phyloP scores from a whole-genome alignment of 2,888 invertebrate genomes.

The Thecocarcelia acutangulata region DNA sequence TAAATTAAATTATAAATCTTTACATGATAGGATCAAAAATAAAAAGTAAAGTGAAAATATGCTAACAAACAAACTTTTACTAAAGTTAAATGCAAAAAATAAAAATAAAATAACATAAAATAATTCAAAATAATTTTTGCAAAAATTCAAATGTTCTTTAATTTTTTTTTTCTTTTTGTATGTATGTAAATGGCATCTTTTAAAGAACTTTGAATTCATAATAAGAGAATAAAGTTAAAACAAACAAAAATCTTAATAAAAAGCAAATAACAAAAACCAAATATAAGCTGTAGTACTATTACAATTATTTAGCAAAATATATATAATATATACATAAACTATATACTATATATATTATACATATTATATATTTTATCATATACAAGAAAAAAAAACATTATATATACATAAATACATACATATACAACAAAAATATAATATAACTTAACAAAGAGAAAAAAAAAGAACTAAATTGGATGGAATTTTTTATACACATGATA shows the following conservation, averaged over 20 bases:
- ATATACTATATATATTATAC: conserved; percentile 60
- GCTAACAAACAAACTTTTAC: conserved; percentile 3
- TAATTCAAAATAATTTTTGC: conserved; percentile 8
- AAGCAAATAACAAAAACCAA: conserved; percentile 45
- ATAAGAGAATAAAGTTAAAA: conserved; percentile 20
- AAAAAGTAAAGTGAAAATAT: conserved; percentile 16
- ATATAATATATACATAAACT: conserved; percentile 64
- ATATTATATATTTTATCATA: conserved; percentile 65
- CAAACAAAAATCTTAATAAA: conserved; percentile 40
- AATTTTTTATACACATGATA: conserved; percentile 59
- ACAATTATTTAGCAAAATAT: conserved; percentile 71
- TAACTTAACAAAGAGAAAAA: conserved; percentile 18
- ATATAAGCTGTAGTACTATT: conserved; percentile 69
- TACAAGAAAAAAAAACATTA: conserved; percentile 65
- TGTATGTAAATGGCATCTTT: conserved; percentile 52
- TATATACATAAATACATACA: conserved; percentile 46
- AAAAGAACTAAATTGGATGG: conserved; percentile 56
- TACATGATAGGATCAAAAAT: conserved; percentile 13
- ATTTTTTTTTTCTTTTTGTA: conserved; percentile 26
- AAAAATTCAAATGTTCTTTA: conserved; percentile 33
- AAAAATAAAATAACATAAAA: background rate
- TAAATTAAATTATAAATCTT: conserved; percentile 8
- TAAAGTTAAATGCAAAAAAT: background rate
- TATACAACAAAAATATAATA: conserved; percentile 54
- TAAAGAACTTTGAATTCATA: conserved; percentile 18